Conservation (phyloP, 1,140 invertebrate genomes). For the Episyrphus balteatus region DNA sequence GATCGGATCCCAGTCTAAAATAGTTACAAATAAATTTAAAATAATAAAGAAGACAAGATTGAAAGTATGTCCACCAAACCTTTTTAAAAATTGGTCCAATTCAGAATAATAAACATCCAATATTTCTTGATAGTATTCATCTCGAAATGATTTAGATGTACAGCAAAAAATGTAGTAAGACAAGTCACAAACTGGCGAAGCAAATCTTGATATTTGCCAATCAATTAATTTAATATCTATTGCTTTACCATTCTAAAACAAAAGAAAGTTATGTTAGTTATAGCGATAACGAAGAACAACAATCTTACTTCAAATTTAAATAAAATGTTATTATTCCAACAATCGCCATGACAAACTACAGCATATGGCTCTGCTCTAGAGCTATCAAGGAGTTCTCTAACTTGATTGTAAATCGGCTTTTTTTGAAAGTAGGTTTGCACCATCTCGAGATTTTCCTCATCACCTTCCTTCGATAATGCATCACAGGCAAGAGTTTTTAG, state of each 20-base stretch:
- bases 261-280: conserved; percentile 6
- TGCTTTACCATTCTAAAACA: conserved; percentile 18
- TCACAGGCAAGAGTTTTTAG: conserved; percentile 18
- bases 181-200: conserved; percentile 46
- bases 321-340: conserved; percentile 45
- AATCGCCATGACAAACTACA: conserved; percentile 44
- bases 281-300: conserved; percentile 1
- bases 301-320: conserved; percentile 34
- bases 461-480: conserved; percentile 3
- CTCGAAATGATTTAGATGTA: conserved; percentile 39
- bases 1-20: conserved; percentile 30
- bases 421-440: conserved; percentile 12
- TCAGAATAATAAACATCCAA: conserved; percentile 45
- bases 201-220: conserved; percentile 44
- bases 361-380: conserved; percentile 30
- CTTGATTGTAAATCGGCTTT: conserved; percentile 14
- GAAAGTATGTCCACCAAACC: conserved; percentile 9
- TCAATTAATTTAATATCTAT: conserved; percentile 42
- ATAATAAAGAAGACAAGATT: too few relatives aligned
- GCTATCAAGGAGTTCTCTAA: conserved; percentile 10
- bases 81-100: conserved; percentile 28
- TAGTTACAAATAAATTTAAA: not conserved
- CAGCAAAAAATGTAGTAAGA: conserved; percentile 46
- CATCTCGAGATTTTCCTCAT: conserved; percentile 5
- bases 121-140: conserved; percentile 37